Evolutionary conservation across 2,113 vertebrate species (phyloP).

Genomic region (Cochlearius cochlearius): DNA sequence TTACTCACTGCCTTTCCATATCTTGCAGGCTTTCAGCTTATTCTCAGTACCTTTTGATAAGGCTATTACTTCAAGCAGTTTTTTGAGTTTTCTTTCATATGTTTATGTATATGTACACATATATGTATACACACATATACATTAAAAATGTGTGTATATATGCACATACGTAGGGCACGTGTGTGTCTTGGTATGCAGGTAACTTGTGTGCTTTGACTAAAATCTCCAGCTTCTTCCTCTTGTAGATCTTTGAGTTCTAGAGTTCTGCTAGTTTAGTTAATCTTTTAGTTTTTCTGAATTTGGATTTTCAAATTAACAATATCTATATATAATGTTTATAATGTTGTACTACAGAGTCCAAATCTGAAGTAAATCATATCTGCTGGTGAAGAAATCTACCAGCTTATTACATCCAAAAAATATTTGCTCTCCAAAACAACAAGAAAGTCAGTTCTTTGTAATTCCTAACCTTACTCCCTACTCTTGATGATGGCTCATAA

Average conservation of each 20-base stretch:
- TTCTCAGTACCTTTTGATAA: not conserved
- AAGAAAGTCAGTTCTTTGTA: not conserved
- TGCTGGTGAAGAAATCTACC: not conserved
- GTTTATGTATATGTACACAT: not conserved
- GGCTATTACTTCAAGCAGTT: not conserved
- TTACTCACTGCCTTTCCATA: not conserved
- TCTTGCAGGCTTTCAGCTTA: not conserved
- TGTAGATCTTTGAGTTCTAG: not conserved
- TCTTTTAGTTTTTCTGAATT: not conserved
- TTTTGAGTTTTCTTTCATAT: not conserved
- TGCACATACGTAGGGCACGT: too few species aligned
- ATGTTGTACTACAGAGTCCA: not conserved
- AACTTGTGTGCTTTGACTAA: not conserved
- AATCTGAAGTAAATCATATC: not conserved
- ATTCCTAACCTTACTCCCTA: not conserved
- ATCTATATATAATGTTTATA: not conserved
- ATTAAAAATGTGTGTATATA: not conserved
- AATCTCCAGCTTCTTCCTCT: not conserved
- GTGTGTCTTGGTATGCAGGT: not conserved
- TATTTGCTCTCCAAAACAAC: not conserved
- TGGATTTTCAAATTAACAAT: not conserved
- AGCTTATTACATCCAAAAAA: not conserved
- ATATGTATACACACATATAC: not conserved
- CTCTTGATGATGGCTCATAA: not conserved
- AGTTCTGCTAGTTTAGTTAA: not conserved